Evolutionary conservation across 2,888 invertebrate genomes (phyloP).

Genomic region (Microplitis deprimator): DNA sequence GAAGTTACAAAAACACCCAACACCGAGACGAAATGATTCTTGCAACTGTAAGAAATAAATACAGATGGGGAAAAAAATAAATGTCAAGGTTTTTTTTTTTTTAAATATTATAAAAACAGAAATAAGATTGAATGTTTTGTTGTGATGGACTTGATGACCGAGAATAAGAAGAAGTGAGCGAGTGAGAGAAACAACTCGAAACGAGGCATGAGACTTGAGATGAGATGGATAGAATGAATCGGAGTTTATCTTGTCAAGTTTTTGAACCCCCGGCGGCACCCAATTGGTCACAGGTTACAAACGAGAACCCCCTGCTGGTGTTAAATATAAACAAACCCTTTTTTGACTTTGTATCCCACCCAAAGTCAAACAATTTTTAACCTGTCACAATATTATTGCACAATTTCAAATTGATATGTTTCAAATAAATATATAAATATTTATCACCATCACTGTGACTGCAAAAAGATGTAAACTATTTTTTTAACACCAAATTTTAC

Average conservation of each 20-base stretch:
- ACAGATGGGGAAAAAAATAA: background rate
- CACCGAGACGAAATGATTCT: background rate
- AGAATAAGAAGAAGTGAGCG: background rate
- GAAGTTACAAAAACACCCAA: background rate
- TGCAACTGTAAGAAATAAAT: background rate
- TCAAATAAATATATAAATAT: background rate
- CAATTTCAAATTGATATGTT: background rate
- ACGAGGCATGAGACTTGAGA: background rate
- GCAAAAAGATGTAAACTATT: too few relatives aligned
- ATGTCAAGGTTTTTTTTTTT: background rate
- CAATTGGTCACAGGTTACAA: conserved; percentile 64
- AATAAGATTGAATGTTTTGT: conserved; percentile 1
- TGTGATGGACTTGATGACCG: background rate
- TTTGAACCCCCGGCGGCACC: conserved; percentile 53
- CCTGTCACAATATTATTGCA: background rate
- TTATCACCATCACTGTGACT: too few relatives aligned
- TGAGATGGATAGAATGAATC: conserved; percentile 13
- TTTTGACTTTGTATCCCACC: background rate
- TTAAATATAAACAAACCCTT: conserved; percentile 59
- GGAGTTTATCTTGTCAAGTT: conserved; percentile 27
- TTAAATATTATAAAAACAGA: background rate
- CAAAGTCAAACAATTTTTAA: background rate
- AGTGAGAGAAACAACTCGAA: background rate
- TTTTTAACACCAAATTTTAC: too few relatives aligned
- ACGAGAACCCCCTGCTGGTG: conserved; percentile 56